phyloP scores from a whole-genome alignment of 2,113 vertebrate genomes.

The Cyprinodon brontotheroides region DNA sequence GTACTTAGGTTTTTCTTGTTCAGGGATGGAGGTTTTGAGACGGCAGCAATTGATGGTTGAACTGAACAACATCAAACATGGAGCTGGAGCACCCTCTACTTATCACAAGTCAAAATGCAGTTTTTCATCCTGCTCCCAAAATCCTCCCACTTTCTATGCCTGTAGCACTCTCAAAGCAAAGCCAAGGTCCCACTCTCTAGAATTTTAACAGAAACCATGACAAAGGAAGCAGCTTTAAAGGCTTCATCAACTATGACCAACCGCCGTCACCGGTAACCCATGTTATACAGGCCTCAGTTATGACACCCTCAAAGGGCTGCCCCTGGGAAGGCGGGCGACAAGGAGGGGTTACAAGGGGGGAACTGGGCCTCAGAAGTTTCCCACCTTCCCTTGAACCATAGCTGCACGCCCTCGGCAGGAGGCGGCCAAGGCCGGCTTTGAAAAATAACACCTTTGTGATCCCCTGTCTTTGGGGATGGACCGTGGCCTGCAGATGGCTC shows the following conservation, averaged over 20 bases:
- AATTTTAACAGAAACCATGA: conserved; percentile 87
- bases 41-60: conserved; percentile 22
- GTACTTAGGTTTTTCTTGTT: conserved; percentile 39
- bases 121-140: conserved; percentile 16
- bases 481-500: conserved; percentile 95
- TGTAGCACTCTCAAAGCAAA: conserved; percentile 62
- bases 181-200: conserved; percentile 68
- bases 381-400: conserved; percentile 93
- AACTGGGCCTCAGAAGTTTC: conserved; percentile 94
- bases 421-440: conserved; percentile 90
- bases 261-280: conserved; percentile 91
- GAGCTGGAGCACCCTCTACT: conserved; percentile 92
- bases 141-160: conserved; percentile 28
- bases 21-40: background rate
- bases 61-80: conserved; percentile 60
- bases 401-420: conserved; percentile 90
- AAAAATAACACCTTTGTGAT: conserved; percentile 99
- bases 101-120: conserved; percentile 82
- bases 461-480: conserved; percentile 93
- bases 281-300: conserved; percentile 93
- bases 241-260: conserved; percentile 91
- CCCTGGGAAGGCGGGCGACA: conserved; percentile 86
- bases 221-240: conserved; percentile 86
- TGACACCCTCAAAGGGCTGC: conserved; percentile 93
- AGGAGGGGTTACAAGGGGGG: conserved; percentile 80